Evolutionary conservation across 2,888 invertebrate genomes (phyloP).

Genomic region (Heliconius cydno): DNA sequence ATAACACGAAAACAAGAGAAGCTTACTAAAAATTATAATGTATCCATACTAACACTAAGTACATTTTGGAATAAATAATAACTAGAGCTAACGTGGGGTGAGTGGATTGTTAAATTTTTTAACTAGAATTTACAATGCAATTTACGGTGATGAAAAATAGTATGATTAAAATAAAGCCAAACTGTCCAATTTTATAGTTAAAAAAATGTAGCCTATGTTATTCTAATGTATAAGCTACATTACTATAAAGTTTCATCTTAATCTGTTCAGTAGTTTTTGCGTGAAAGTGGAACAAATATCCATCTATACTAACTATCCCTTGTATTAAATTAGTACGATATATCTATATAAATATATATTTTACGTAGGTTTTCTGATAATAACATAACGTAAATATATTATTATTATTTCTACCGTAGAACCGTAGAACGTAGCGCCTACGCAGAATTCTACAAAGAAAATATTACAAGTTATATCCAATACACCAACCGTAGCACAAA

Average conservation of each 20-base stretch:
- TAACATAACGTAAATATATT: not conserved
- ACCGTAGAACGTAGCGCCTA: not conserved
- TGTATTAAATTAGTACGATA: too few species aligned
- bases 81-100: conserved; percentile 31
- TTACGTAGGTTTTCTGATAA: not conserved
- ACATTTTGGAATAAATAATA: conserved; percentile 36
- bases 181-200: too few species aligned
- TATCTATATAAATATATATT: not conserved
- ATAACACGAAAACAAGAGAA: not conserved
- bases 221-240: too few species aligned
- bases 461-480: not conserved
- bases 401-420: not conserved
- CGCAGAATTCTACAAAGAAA: not conserved
- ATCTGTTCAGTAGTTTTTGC: too few species aligned
- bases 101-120: not conserved
- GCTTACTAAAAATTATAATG: conserved; percentile 30
- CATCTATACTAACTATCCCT: too few species aligned
- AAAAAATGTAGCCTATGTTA: too few species aligned
- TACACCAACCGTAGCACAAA: not conserved
- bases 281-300: too few species aligned
- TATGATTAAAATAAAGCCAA: too few species aligned
- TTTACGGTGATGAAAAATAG: too few species aligned
- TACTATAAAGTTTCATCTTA: too few species aligned
- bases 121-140: not conserved
- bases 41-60: conserved; percentile 29